Percentiles rank a stretch among this genome's conserved stretches.
Conservation (phyloP, 1,140 invertebrate species). For the Aphelenchoides besseyi region DNA sequence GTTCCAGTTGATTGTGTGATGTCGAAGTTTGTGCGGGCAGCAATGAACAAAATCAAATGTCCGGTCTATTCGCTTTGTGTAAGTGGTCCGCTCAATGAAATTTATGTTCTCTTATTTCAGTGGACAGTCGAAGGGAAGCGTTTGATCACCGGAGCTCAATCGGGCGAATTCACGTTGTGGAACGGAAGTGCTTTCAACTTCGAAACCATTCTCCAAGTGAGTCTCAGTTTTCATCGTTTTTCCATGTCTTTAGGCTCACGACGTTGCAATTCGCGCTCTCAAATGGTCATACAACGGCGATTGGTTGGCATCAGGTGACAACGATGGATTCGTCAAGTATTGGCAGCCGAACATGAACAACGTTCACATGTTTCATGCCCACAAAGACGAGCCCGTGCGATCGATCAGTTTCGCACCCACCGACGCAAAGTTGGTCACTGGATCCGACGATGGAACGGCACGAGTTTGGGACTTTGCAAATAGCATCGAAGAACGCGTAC, state of each 20-base stretch:
- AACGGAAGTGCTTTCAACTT: conserved; percentile 99
- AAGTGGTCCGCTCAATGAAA: conserved; percentile 55
- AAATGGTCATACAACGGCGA: conserved; percentile 98
- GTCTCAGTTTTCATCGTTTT: conserved; percentile 9
- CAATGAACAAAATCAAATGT: conserved; percentile 98
- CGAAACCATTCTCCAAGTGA: conserved; percentile 96
- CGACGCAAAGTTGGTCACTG: conserved; percentile 96
- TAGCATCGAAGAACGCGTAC: conserved; percentile 89
- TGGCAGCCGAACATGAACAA: conserved; percentile 99
- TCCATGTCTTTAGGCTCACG: conserved; percentile 77
- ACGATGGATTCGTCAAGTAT: conserved; percentile 97
- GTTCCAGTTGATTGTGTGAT: conserved; percentile 96
- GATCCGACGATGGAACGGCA: conserved; percentile 96
- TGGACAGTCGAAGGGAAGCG: conserved; percentile 98
- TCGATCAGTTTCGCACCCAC: conserved; percentile 98
- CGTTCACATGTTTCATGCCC: conserved; percentile 99
- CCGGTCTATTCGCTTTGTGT: conserved; percentile 92
- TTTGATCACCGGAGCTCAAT: conserved; percentile 94
- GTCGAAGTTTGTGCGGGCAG: conserved; percentile 90
- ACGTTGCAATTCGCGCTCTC: conserved; percentile 94
- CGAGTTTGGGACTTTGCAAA: conserved; percentile 97
- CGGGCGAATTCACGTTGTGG: conserved; percentile 98
- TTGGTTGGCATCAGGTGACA: conserved; percentile 99
- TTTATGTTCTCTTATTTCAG: conserved; percentile 54
- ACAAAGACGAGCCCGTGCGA: conserved; percentile 92